These are phyloP conservation scores for Nephrotoma flavescens DNA, from an alignment of 2,888 invertebrate genomes.

Conservation along the genomic window DNA sequence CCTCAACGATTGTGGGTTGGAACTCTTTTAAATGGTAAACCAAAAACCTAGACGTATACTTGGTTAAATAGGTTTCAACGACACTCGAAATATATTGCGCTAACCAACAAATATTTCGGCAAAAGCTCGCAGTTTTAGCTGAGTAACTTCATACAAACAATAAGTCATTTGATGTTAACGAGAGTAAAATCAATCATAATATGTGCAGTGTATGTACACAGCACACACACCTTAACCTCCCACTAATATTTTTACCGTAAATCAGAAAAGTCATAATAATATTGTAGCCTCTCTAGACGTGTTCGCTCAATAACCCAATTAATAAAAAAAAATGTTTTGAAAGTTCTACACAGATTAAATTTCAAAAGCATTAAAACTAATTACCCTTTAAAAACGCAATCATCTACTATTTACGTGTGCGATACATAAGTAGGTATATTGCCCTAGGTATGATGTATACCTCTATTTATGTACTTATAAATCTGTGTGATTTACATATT, in stretches of 20 bases:
- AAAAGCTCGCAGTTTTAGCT: too few relatives aligned
- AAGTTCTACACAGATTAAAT: not conserved
- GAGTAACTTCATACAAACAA: not conserved
- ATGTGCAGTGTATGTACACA: not conserved
- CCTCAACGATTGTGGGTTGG: too few relatives aligned
- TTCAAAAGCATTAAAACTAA: not conserved
- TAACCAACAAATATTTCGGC: too few relatives aligned
- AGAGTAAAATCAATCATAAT: not conserved
- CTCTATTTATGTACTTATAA: not conserved
- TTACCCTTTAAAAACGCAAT: not conserved
- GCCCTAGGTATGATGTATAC: not conserved
- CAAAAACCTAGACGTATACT: too few relatives aligned
- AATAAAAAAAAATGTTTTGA: not conserved
- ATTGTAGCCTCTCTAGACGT: not conserved
- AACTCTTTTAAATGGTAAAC: too few relatives aligned
- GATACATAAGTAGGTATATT: not conserved
- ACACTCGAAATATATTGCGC: too few relatives aligned
- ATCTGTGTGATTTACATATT: not conserved
- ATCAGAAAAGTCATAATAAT: not conserved
- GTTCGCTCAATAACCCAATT: not conserved
- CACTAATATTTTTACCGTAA: not conserved
- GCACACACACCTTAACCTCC: not conserved
- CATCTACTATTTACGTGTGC: not conserved
- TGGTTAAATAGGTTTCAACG: too few relatives aligned
- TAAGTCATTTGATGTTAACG: not conserved